A percentile compares a stretch with the other conserved stretches of the same genome.
phyloP scores from a whole-genome alignment of 2,113 vertebrate genomes.

The Donacobius atricapilla region DNA sequence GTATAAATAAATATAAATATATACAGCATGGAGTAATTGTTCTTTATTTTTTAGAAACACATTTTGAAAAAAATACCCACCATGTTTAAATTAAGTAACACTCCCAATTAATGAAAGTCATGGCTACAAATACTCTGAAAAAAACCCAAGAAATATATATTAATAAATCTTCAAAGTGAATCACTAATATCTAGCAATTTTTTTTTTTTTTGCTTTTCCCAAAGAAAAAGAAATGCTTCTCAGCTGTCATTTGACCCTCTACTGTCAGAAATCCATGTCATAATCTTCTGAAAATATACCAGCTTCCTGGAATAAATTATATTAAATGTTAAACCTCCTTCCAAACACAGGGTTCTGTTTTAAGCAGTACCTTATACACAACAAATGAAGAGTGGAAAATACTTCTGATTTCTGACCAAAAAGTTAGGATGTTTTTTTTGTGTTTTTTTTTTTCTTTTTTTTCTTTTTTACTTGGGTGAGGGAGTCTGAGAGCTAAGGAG shows the following conservation, averaged over 20 bases:
- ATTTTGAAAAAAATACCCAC: rapidly evolving
- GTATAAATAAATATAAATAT: too few relatives aligned
- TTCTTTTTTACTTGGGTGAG: too few relatives aligned
- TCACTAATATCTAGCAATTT: background rate
- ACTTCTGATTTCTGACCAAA: background rate
- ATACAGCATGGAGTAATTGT: background rate
- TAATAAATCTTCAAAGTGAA: background rate
- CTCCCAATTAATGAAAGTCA: rapidly evolving
- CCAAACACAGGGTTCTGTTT: background rate
- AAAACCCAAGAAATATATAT: background rate
- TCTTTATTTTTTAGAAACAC: background rate
- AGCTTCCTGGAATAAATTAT: background rate
- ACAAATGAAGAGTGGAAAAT: background rate
- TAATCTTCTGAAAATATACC: background rate
- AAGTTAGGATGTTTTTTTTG: background rate
- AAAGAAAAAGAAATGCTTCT: rapidly evolving
- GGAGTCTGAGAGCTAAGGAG: background rate
- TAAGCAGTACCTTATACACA: background rate
- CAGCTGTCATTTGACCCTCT: background rate
- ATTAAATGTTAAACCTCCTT: background rate
- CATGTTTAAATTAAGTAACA: background rate
- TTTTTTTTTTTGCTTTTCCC: background rate
- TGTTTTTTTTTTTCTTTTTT: too few relatives aligned
- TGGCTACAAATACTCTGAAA: background rate
- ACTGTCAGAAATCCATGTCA: background rate